Evolutionary conservation across 2,888 invertebrate species (phyloP).

Genomic region (Lissocephala sabroskyi): DNA sequence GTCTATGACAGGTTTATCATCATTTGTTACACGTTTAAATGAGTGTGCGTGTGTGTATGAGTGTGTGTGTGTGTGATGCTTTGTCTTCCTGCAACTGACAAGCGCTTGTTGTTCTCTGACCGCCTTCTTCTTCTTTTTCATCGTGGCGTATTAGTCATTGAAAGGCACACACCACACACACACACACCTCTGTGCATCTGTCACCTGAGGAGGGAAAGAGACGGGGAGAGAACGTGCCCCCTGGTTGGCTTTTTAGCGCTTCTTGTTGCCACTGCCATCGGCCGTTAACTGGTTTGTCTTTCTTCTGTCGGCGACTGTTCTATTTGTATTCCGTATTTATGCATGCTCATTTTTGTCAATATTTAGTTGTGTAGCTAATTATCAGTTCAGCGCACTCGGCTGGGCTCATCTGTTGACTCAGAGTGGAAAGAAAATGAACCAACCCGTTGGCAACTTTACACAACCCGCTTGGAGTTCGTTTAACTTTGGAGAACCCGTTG

Average conservation of each 20-base stretch:
- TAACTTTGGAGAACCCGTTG: constrained; percentile 41
- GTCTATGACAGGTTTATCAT: constrained; percentile 53
- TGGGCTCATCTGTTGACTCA: constrained; percentile 19
- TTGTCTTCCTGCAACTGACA: constrained; percentile 6
- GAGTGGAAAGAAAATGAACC: constrained; percentile 7
- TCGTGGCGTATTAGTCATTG: background rate
- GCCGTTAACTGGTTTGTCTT: background rate
- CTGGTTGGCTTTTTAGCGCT: too few relatives aligned
- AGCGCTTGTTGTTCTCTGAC: too few relatives aligned
- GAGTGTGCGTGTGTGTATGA: background rate
- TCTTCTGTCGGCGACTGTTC: background rate
- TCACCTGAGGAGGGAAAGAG: too few relatives aligned
- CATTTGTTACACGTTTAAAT: constrained; percentile 25
- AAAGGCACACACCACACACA: background rate
- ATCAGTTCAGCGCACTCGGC: constrained; percentile 61
- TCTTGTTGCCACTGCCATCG: too few relatives aligned
- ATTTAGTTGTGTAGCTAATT: constrained; percentile 60
- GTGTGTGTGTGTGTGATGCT: background rate
- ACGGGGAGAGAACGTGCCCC: too few relatives aligned
- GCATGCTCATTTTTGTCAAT: constrained; percentile 51
- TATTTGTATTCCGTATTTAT: constrained; percentile 32
- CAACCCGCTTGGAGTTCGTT: constrained; percentile 35
- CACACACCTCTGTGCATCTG: constrained; percentile 14
- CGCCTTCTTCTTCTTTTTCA: background rate
- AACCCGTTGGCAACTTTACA: constrained; percentile 16